Conservation (phyloP, 1,140 invertebrate genomes). For the Prorops nasuta region DNA sequence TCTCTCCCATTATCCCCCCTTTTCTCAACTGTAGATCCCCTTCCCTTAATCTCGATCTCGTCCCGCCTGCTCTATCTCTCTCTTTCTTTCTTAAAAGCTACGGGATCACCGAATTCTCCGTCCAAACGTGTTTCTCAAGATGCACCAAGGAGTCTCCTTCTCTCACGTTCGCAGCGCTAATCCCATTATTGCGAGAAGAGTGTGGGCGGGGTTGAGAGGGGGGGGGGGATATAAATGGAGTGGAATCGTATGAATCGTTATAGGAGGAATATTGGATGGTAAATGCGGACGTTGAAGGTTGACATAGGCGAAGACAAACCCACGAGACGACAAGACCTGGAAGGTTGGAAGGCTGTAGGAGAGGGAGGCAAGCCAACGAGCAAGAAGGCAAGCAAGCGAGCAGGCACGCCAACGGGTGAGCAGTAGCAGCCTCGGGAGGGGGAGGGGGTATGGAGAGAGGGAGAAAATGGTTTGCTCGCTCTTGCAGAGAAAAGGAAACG, state of each 20-base stretch:
- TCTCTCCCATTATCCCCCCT: not conserved
- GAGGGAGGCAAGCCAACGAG: not conserved
- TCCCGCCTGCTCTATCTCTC: conserved; percentile 8
- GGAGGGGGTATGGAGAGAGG: conserved; percentile 1
- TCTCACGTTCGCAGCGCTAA: too few relatives aligned
- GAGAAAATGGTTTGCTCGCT: conserved; percentile 24
- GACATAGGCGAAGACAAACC: conserved; percentile 16
- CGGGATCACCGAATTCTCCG: too few relatives aligned
- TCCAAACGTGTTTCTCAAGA: too few relatives aligned
- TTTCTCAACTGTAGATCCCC: too few relatives aligned
- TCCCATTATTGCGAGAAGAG: too few relatives aligned
- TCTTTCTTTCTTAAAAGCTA: too few relatives aligned
- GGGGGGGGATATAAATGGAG: too few relatives aligned
- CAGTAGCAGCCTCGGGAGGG: not conserved
- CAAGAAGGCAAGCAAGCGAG: conserved; percentile 6
- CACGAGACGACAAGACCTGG: conserved; percentile 13
- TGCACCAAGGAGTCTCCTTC: too few relatives aligned
- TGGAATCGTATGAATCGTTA: too few relatives aligned
- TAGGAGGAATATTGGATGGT: too few relatives aligned
- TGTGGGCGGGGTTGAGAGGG: too few relatives aligned
- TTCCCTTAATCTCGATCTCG: not conserved
- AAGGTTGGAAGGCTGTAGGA: conserved; percentile 7
- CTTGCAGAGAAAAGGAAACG: conserved; percentile 42
- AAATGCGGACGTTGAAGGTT: not conserved
- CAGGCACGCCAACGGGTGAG: conserved; percentile 5